Evolutionary conservation across 2,888 invertebrate species (phyloP).

Genomic region (Adineta ricciae): DNA sequence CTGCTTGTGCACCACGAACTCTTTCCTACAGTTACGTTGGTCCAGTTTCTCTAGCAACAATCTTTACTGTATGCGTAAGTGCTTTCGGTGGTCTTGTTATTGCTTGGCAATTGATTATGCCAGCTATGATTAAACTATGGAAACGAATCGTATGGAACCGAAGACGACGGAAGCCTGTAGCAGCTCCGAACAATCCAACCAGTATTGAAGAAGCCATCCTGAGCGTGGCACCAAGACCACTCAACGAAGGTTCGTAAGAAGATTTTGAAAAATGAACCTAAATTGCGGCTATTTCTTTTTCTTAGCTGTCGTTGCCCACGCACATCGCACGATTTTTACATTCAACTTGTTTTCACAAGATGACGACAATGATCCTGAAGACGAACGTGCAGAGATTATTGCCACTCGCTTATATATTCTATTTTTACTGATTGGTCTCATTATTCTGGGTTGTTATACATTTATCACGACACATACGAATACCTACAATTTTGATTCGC

Average conservation of each 20-base stretch:
- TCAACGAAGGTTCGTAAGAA: neutral
- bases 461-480: neutral
- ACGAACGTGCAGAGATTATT: neutral
- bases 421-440: neutral
- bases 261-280: neutral
- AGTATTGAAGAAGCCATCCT: neutral
- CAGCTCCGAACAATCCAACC: neutral
- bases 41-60: neutral
- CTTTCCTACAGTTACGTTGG: neutral
- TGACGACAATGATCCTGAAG: neutral
- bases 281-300: neutral
- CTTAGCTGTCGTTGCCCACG: neutral
- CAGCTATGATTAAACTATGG: neutral
- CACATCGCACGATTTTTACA: neutral
- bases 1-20: neutral
- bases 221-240: neutral
- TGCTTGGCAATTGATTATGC: neutral
- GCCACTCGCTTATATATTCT: neutral
- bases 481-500: neutral
- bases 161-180: neutral
- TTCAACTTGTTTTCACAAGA: neutral
- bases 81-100: neutral
- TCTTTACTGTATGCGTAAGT: neutral
- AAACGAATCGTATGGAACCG: neutral
- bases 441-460: neutral